These are phyloP conservation scores for Falcunculus frontatus DNA, from an alignment of 2,113 vertebrate species.

Conservation along the genomic window DNA sequence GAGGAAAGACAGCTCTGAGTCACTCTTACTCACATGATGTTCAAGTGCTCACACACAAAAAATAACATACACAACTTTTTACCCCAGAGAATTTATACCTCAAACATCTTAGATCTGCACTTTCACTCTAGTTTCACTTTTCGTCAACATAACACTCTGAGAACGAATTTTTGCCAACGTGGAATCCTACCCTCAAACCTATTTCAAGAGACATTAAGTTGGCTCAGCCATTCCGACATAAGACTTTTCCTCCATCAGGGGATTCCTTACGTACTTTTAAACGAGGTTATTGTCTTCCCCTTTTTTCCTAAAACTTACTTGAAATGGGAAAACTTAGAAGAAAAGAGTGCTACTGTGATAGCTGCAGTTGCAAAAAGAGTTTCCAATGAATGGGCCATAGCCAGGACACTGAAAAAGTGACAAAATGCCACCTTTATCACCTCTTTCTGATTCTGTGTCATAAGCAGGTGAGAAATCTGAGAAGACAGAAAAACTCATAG, in stretches of 20 bases:
- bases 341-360: neutral
- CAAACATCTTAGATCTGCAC: neutral
- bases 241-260: neutral
- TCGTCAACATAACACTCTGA: neutral
- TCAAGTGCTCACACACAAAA: neutral
- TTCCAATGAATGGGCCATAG: neutral
- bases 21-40: constrained; percentile 44
- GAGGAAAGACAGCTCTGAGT: constrained; percentile 38
- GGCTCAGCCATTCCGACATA: neutral
- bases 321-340: neutral
- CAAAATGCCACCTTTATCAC: neutral
- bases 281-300: neutral
- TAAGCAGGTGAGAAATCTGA: neutral
- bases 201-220: neutral
- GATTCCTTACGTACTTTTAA: neutral
- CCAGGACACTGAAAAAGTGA: neutral
- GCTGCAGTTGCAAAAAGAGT: neutral
- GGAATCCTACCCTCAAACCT: neutral
- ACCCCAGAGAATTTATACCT: neutral
- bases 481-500: neutral
- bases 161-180: neutral
- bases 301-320: neutral
- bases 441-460: neutral
- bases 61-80: neutral
- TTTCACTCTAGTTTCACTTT: constrained; percentile 28